These are phyloP conservation scores for Aspiorhynchus laticeps DNA, from an alignment of 2,113 vertebrate genomes.

Conservation along the genomic window DNA sequence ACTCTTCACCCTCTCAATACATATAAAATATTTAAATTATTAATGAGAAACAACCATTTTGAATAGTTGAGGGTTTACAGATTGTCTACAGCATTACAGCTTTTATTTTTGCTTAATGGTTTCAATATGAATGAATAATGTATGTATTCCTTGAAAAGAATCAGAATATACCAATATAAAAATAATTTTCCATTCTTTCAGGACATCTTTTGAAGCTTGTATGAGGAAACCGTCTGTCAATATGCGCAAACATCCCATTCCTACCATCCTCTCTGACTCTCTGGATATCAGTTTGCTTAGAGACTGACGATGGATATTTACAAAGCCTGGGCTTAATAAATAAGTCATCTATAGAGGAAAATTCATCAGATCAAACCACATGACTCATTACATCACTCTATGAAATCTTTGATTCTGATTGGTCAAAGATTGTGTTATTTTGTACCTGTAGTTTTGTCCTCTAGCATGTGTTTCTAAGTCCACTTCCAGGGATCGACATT, in stretches of 20 bases:
- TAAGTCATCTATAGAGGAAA: background rate
- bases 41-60: background rate
- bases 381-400: background rate
- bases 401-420: background rate
- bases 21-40: background rate
- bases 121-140: background rate
- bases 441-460: background rate
- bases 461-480: background rate
- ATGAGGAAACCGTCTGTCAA: background rate
- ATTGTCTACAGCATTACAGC: constrained; percentile 8
- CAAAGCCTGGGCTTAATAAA: constrained; percentile 27
- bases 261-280: background rate
- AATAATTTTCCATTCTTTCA: background rate
- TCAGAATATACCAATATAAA: background rate
- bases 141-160: background rate
- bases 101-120: background rate
- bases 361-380: background rate
- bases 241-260: background rate
- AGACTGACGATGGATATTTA: constrained; percentile 23
- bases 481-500: background rate
- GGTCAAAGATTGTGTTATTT: background rate
- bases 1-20: background rate
- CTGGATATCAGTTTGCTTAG: constrained; percentile 25
- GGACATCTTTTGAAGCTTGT: background rate
- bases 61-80: background rate